Percentiles rank a stretch among this genome's conserved stretches.
phyloP scores from a whole-genome alignment of 2,113 vertebrate species.

The Cinclus cinclus region DNA sequence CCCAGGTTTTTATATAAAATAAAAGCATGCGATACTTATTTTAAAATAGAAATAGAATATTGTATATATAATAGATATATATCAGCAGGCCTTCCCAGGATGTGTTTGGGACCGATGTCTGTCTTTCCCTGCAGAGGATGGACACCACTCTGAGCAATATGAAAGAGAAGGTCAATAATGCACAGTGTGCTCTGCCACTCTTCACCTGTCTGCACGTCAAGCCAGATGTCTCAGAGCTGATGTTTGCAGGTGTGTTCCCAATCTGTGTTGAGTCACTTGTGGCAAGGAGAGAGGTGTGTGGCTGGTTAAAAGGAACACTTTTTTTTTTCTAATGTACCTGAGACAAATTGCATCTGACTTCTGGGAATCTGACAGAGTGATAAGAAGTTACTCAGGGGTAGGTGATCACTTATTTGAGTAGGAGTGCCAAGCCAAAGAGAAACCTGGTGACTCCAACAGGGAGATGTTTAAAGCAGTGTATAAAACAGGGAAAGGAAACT shows the following conservation, averaged over 20 bases:
- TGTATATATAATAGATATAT: neutral
- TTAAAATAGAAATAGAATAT: too few relatives aligned
- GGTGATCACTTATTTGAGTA: neutral
- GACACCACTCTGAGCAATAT: constrained; percentile 85
- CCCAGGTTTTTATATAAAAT: neutral
- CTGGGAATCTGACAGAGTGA: neutral
- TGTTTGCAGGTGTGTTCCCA: constrained; percentile 89
- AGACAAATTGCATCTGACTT: neutral
- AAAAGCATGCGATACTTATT: neutral
- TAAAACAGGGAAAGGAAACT: neutral
- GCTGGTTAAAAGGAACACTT: fast-evolving
- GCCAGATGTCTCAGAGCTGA: constrained; percentile 96
- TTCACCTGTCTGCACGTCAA: constrained; percentile 98
- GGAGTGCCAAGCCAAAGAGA: neutral
- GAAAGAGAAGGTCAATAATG: constrained; percentile 84
- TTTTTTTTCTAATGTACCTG: neutral
- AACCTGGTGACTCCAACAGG: neutral
- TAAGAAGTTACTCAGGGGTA: neutral
- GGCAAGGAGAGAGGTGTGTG: neutral
- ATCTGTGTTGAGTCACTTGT: neutral
- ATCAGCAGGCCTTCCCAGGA: neutral
- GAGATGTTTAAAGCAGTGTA: neutral
- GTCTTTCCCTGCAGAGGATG: constrained; percentile 84
- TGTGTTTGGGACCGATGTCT: neutral
- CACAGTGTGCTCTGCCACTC: constrained; percentile 88